phyloP scores from a whole-genome alignment of 2,113 vertebrate species.

The Rhinopithecus roxellana region DNA sequence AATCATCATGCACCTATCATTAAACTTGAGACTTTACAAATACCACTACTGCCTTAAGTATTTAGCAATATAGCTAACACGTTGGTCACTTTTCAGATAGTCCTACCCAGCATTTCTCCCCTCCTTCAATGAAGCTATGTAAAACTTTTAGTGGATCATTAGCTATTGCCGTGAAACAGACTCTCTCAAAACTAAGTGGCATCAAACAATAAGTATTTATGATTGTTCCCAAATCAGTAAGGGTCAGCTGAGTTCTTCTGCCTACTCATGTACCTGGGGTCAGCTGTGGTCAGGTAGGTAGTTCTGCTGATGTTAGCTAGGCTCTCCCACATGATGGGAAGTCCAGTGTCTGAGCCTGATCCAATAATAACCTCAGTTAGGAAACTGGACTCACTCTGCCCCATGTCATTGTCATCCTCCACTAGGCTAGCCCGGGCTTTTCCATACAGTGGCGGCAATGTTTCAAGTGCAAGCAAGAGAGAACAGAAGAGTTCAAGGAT shows the following conservation, averaged over 20 bases:
- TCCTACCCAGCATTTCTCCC: background rate
- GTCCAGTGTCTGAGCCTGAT: background rate
- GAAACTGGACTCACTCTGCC: background rate
- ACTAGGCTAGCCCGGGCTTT: background rate
- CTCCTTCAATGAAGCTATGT: background rate
- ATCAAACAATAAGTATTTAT: background rate
- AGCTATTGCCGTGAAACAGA: background rate
- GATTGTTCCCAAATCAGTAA: background rate
- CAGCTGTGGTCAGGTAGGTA: background rate
- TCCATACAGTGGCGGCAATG: background rate
- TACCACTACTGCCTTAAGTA: background rate
- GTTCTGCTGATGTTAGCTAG: background rate
- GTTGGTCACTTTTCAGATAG: background rate
- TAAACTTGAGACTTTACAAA: background rate
- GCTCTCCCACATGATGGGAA: background rate
- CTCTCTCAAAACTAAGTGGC: background rate
- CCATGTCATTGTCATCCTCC: background rate
- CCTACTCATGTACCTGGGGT: background rate
- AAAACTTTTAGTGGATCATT: background rate
- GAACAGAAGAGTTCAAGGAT: background rate
- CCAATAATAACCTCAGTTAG: background rate
- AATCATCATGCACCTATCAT: background rate
- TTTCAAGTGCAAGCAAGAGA: background rate
- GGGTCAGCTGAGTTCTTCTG: background rate
- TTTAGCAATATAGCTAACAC: background rate